Evolutionary conservation across 1,140 invertebrate genomes (phyloP), one percentile per base, ranked within the genome.

Genomic region (Teleopsis dalmanni): DNA sequence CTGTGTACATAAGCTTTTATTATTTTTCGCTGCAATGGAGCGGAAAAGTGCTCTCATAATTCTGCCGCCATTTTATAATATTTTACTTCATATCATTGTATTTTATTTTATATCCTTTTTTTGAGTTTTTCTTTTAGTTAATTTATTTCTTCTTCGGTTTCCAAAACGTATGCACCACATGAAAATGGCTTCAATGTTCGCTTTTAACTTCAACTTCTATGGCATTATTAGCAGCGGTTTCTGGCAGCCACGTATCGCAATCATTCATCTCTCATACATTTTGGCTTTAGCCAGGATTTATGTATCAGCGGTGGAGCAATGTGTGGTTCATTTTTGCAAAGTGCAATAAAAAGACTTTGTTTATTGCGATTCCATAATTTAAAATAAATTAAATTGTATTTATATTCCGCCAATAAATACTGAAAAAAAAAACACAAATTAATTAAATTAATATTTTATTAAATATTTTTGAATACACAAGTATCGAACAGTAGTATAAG

Each of bases 21-120:
- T 48, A 48, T 48, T 48, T 48, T 48, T 48, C 47, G 47, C 47
- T 48, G 47, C 47, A 48, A 48, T 48, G 47, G 47, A 48, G 47
- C 47, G 47, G 47, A 48, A 48, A 48, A 48, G 25, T 48, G 37
- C 29, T 43, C 26, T 43, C 16, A 26, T 43, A 43, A 43, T 18
- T 43, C 26, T 13, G 19, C 7, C 41, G 10, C 14, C 41, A 14
- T n/a, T 2, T 16, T 18, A 11, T 13, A 9, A 16, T 13, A 29
- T 29, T 29, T 13, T 8, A 8, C 7, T 29, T 31, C 26, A 43
- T 19, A 19, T 43, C 13, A 7, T 23, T 11, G 25, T 13, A n/a
- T 7, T 27, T 19, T 18, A n/a, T 43, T 16, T 25, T 31, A 25
- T 21, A 3, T 31, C 31, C 26, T 31, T 18, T 26, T 23, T 29